Evolutionary conservation across 2,888 invertebrate genomes (phyloP), one percentile per base, ranked within the genome.

Genomic region (Himalopsyche anomala): DNA sequence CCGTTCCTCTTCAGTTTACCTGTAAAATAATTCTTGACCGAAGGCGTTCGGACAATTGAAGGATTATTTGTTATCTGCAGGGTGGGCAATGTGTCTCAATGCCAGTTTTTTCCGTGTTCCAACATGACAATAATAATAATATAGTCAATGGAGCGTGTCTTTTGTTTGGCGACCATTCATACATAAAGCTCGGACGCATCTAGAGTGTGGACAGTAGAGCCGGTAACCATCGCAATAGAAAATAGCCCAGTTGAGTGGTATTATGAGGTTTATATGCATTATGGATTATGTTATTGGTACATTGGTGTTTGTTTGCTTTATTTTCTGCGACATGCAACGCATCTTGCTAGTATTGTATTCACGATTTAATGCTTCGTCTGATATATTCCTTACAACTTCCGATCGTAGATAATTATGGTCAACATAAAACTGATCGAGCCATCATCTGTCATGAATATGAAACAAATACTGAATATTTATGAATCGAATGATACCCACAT

Each of bases 31-130:
- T n/a, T 19, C 62, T 62, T 62, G 62, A 62, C 62, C 62, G 62
- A 62, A 62, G 62, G 62, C 28, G 28, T 62, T 62, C 62, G 62
- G 62, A 62, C 62, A 62, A 62, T 62, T 62, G 62, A 62, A 62
- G 62, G 62, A 62, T 62, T 62, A 62, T 62, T 62, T 62, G 62
- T 62, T 62, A 62, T 62, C 62, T 62, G 62, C 62, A 62, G 62
- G 62, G 62, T 62, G 62, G 62, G 62, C 62, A 62, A 56, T 56
- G 62, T 62, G 62, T 62, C 28, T 19, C 62, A 62, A 62, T 62
- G 62, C n/a, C 9, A 28, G 8, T 62, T 62, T 62, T 62, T 62
- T 19, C 19, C 28, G 11, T 62, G 62, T 62, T 62, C 19, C 62
- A 62, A 28, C 28, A 62, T 62, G 62, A 62, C 62, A 62, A 62